Conservation (phyloP, 2,888 invertebrate genomes). For the Kuschelorhynchus macadamiae region DNA sequence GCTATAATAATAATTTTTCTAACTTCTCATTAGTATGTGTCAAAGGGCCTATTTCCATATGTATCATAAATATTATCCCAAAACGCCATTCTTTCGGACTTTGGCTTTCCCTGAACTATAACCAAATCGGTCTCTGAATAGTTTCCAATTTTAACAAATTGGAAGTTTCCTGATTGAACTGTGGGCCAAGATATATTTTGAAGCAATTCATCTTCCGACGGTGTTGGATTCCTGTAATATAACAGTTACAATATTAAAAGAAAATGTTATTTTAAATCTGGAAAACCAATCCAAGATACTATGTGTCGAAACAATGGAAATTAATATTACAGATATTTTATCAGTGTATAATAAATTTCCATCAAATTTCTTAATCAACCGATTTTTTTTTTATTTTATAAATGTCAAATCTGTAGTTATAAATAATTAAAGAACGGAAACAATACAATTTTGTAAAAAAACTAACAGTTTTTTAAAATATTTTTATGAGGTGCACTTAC, state of each 20-base stretch:
- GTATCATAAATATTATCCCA: slow-evolving; percentile 51
- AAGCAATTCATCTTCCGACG: slow-evolving; percentile 16
- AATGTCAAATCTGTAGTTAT: too few relatives aligned
- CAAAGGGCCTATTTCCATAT: slow-evolving; percentile 50
- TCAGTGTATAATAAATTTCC: too few relatives aligned
- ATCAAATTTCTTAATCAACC: too few relatives aligned
- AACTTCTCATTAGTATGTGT: slow-evolving; percentile 46
- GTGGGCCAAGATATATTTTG: slow-evolving; percentile 44
- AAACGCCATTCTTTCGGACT: slow-evolving; percentile 11
- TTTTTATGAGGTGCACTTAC: too few relatives aligned
- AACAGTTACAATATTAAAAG: slow-evolving; percentile 27
- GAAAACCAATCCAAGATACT: too few relatives aligned
- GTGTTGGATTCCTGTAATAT: slow-evolving; percentile 25
- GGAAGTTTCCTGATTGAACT: slow-evolving; percentile 11
- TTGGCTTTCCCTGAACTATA: slow-evolving; percentile 1
- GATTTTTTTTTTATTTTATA: too few relatives aligned
- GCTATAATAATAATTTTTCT: too few relatives aligned
- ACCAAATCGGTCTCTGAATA: slow-evolving; percentile 2
- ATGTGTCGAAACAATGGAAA: too few relatives aligned
- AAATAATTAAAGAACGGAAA: too few relatives aligned
- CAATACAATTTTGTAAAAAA: too few relatives aligned
- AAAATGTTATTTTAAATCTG: slow-evolving; percentile 33
- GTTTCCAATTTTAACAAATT: slow-evolving; percentile 15
- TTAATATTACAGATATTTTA: too few relatives aligned
- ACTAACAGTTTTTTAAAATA: too few relatives aligned